phyloP scores from a whole-genome alignment of 2,797 vertebrate genomes.

The Myiotriccus ornatus region DNA sequence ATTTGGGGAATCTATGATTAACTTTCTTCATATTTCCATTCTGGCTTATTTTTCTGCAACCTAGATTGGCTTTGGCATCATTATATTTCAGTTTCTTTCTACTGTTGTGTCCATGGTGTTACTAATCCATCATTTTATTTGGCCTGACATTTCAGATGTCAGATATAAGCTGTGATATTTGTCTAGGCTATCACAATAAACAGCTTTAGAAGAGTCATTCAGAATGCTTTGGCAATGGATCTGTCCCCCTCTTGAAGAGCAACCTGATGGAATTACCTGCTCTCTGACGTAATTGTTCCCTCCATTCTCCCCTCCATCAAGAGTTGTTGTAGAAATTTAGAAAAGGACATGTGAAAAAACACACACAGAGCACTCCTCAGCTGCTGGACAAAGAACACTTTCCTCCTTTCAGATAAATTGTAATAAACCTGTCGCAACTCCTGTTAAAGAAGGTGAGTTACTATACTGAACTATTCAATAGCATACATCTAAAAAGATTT shows the following conservation, averaged over 20 bases:
- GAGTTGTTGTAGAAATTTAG: not conserved
- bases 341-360: not conserved
- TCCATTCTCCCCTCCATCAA: not conserved
- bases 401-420: not conserved
- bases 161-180: conserved; percentile 54
- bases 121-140: conserved; percentile 61
- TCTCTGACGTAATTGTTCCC: not conserved
- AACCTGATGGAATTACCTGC: not conserved
- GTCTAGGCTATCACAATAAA: conserved; percentile 52
- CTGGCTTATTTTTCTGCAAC: not conserved
- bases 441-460: not conserved
- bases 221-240: not conserved
- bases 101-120: conserved; percentile 41
- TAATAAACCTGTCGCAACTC: not conserved
- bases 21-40: not conserved
- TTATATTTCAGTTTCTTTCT: conserved; percentile 36
- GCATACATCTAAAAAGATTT: not conserved
- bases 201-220: conserved; percentile 26
- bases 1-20: not conserved
- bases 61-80: not conserved
- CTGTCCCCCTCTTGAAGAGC: conserved; percentile 24
- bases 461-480: not conserved
- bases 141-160: conserved; percentile 48
- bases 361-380: not conserved
- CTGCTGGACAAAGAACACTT: not conserved